Evolutionary conservation across 2,888 invertebrate genomes (phyloP), one percentile per base, ranked within the genome.

Genomic region (Miltochrista miniata): DNA sequence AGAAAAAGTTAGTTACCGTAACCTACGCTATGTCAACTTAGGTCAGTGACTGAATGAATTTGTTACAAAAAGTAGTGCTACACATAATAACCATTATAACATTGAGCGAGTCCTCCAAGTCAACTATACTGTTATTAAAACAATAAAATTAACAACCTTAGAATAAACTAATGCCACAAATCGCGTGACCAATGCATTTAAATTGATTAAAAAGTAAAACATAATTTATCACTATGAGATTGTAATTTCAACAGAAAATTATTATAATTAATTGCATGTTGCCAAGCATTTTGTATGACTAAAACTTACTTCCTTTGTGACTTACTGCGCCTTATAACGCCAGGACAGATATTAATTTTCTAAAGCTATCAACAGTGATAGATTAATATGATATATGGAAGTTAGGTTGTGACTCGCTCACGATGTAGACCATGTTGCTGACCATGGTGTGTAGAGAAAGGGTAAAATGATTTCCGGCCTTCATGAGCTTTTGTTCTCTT

Each of bases 301-400:
- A 41, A 42, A 51, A 61, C 18, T 56, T 35, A 64, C 65, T 72
- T 74, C 73, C 73, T 66, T 61, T 64, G 68, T 73, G 70, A 64
- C 57, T 24, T 50, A 49, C 47, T 48, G 48, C 50, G 45, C 42
- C 44, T 51, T 40, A 24, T 47, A 15, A 34, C 14, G 45, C 43
- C 42, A 39, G 37, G 54, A 54, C 41, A 33, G 37, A 47, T 39
- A 12, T 39, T 54, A 54, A 51, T 54, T 48, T 50, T 39, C 35
- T 39, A 29, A 40, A 15, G 18, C n/a, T 13, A 24, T 30, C 13
- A 5, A 13, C 30, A n/a, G 30, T 30, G 30, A 37, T 12, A 12
- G 12, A 12, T 34, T 13, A 8, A 35, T 12, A 13, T 35, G 12
- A 35, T 8, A 13, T 8, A 33, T 33, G 9, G 2, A 11, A 2